Percentiles rank a stretch among this genome's conserved stretches.
phyloP scores from a whole-genome alignment of 2,113 vertebrate species.

The Pseudolaguvia tuberculata region DNA sequence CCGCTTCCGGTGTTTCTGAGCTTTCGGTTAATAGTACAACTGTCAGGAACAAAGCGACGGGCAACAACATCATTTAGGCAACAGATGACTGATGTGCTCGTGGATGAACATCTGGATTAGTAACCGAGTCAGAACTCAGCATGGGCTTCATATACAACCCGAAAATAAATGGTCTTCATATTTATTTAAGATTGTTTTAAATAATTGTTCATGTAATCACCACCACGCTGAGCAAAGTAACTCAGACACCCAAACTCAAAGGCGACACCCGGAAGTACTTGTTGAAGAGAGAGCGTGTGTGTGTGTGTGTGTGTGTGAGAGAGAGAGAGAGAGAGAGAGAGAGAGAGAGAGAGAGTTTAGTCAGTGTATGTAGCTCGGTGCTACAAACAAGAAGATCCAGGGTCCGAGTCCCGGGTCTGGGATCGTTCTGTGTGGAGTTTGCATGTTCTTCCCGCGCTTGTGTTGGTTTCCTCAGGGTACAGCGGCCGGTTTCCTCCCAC shows the following conservation, averaged over 20 bases:
- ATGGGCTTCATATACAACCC: neutral
- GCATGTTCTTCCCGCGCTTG: too few species aligned
- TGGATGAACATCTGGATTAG: slow-evolving; percentile 47
- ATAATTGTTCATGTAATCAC: neutral
- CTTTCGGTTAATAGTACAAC: slow-evolving; percentile 33
- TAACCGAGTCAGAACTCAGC: neutral
- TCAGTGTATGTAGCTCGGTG: neutral
- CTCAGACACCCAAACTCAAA: slow-evolving; percentile 13
- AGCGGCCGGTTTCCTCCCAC: too few species aligned
- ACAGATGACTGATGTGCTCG: slow-evolving; percentile 28
- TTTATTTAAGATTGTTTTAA: neutral
- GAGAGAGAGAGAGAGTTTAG: too few species aligned
- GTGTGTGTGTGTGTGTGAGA: neutral
- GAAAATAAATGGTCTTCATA: neutral
- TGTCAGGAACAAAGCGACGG: slow-evolving; percentile 34
- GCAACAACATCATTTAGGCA: slow-evolving; percentile 27
- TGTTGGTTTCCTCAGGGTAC: too few species aligned
- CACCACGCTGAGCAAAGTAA: neutral
- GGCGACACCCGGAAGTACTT: slow-evolving; percentile 34
- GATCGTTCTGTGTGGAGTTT: too few species aligned
- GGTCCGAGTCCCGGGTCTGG: neutral
- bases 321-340: neutral
- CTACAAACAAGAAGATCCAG: neutral
- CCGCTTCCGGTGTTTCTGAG: slow-evolving; percentile 20
- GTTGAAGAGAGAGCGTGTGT: too few species aligned